A percentile compares a stretch with the other conserved stretches of the same genome.
Evolutionary conservation across 2,797 vertebrate genomes (phyloP).

Genomic region (Orestias chungarensis): DNA sequence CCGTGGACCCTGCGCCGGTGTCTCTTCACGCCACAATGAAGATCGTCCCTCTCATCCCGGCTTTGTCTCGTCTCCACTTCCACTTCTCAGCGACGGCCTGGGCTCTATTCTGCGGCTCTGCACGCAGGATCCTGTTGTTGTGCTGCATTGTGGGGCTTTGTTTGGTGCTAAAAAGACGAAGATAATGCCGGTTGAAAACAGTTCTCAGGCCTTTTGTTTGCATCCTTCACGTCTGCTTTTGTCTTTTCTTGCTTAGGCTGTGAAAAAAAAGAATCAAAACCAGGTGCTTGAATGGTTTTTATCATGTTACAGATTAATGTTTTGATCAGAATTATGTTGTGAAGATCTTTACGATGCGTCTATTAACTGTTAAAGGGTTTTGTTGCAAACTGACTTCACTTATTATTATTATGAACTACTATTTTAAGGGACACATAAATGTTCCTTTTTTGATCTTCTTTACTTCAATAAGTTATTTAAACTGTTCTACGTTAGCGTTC

Average conservation of each 20-base stretch:
- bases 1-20: conserved; percentile 63
- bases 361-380: neutral
- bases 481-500: too few relatives aligned
- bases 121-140: conserved; percentile 66
- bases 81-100: conserved; percentile 68
- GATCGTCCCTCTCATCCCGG: conserved; percentile 68
- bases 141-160: conserved; percentile 65
- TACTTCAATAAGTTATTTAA: neutral
- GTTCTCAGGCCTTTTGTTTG: conserved; percentile 54
- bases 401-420: too few relatives aligned
- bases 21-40: conserved; percentile 70
- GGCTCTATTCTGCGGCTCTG: conserved; percentile 62
- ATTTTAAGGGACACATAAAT: neutral
- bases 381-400: neutral
- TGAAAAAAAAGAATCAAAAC: conserved; percentile 25
- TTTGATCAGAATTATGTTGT: neutral
- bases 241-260: conserved; percentile 23
- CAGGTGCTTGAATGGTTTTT: conserved; percentile 16
- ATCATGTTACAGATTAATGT: conserved; percentile 44
- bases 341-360: neutral
- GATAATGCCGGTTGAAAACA: conserved; percentile 67
- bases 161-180: conserved; percentile 63
- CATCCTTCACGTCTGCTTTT: conserved; percentile 33
- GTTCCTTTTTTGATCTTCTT: neutral
- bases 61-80: conserved; percentile 66